Evolutionary conservation across 2,888 invertebrate species (phyloP).

Genomic region (Smittia aterrima): DNA sequence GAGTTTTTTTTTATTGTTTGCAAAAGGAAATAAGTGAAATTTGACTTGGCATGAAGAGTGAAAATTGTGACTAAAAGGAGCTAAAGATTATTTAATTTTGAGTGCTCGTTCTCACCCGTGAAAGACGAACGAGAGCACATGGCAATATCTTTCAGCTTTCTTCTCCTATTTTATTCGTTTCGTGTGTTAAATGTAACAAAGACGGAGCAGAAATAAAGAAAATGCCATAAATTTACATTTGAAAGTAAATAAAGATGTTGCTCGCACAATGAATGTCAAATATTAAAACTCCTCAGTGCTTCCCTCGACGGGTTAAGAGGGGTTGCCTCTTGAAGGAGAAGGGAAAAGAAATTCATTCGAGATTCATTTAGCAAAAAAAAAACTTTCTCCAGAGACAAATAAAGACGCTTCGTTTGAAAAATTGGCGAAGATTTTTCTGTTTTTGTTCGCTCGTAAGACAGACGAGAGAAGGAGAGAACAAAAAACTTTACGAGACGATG

Average conservation of each 20-base stretch:
- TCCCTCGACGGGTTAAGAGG: background rate
- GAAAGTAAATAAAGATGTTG: slow-evolving; percentile 34
- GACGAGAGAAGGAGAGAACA: background rate
- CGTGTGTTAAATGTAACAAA: background rate
- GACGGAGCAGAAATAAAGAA: background rate
- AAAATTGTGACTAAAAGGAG: background rate
- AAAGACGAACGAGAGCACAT: background rate
- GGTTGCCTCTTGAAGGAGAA: background rate
- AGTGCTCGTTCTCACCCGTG: slow-evolving; percentile 4
- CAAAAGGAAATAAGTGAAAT: background rate
- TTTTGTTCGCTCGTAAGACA: background rate
- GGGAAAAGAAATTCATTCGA: slow-evolving; percentile 7
- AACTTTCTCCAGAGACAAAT: slow-evolving; percentile 35
- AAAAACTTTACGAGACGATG: background rate
- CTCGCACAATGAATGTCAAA: slow-evolving; percentile 34
- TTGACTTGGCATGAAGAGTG: background rate
- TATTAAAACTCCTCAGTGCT: slow-evolving; percentile 23
- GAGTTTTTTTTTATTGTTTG: slow-evolving; percentile 17
- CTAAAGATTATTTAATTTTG: slow-evolving; percentile 17
- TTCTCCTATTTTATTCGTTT: background rate
- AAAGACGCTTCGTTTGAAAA: slow-evolving; percentile 27
- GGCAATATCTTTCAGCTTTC: background rate
- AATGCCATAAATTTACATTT: slow-evolving; percentile 35
- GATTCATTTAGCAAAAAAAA: slow-evolving; percentile 27
- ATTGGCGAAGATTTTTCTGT: slow-evolving; percentile 17